Percentiles rank a stretch among this genome's conserved stretches.
These are phyloP conservation scores for Lepidurus packardi DNA, from an alignment of 1,140 invertebrate genomes.

Conservation along the genomic window DNA sequence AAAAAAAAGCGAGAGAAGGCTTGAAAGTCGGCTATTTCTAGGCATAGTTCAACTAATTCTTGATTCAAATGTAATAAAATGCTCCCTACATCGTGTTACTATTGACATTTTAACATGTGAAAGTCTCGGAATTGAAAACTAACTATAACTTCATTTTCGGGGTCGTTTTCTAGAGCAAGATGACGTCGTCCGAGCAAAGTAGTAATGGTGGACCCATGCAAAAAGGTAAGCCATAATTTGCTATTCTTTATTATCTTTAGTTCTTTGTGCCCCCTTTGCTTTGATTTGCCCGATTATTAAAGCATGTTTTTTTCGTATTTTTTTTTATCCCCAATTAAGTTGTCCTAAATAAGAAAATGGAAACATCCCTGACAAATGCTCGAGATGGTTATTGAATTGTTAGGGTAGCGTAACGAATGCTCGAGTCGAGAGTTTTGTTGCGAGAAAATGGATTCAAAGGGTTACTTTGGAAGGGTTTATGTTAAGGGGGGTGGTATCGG, in stretches of 20 bases:
- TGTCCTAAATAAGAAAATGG: too few species aligned
- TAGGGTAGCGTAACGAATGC: neutral
- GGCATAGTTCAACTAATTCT: too few species aligned
- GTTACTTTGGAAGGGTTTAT: neutral
- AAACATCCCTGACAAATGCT: neutral
- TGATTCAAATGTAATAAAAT: too few species aligned
- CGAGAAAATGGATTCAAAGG: neutral
- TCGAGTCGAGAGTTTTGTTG: neutral
- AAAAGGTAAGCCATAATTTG: slow-evolving; percentile 35
- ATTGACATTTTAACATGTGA: too few species aligned
- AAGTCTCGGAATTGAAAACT: too few species aligned
- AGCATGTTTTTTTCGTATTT: too few species aligned
- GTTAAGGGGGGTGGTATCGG: neutral
- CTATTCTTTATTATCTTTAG: neutral
- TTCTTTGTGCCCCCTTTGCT: neutral
- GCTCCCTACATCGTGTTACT: neutral
- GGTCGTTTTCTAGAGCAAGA: slow-evolving; percentile 32
- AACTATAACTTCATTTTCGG: too few species aligned
- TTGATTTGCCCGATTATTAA: too few species aligned
- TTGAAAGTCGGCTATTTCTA: neutral
- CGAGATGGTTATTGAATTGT: neutral
- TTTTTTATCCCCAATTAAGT: too few species aligned
- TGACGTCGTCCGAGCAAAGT: slow-evolving; percentile 33
- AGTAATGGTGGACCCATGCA: slow-evolving; percentile 31
- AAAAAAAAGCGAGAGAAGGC: neutral